Base-by-base conservation (phyloP, 53 echinoderm and acorn worm species). In the Holothuria scabra region DNA sequence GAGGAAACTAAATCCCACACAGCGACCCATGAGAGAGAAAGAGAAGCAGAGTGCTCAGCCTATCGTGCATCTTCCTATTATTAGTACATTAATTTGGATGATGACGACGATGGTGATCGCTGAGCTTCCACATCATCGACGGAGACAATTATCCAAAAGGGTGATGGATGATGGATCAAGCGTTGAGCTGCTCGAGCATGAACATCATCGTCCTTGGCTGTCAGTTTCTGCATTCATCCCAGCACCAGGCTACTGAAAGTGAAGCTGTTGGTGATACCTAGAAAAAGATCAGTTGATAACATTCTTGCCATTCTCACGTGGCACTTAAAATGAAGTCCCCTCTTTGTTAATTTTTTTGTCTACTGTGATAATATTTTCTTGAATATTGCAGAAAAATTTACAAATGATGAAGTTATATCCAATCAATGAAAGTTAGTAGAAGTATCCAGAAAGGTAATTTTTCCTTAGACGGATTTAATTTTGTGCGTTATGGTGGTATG, bases 11-110 rank as follows among this genome's bases (percentile, higher is more conserved):
- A 69, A 46, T 46, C 72, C 49, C 44, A 72, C 72, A 26, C 37
- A 38, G 44, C 48, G 48, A 30, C n/a, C n/a, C 33, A n/a, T 16
- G 44, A 24, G 34, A 52, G 48, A 48, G 52, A 52, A 18, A 52
- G 52, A 52, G 52, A 52, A 18, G 3, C 16, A 52, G 18, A 52
- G 52, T 52, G 52, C 52, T 52, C 52, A 52, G 52, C 52, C 14
- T 52, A 16, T 44, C 37, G 72, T 72, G 48, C 72, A 72, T 72
- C 24, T 72, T 48, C 46, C 46, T 72, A 72, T 72, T 72, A 72
- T 72, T 72, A 72, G 72, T 72, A 72, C 72, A 72, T 72, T 72
- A 72, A 72, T 72, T 72, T 72, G 48, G 49, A 72, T 24, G 72
- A 72, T 67, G 67, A 67, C 31, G 30, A 67, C 21, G 67, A 67